Evolutionary conservation across 2,797 vertebrate species (phyloP).

Genomic region (Arctocebus calabarensis): DNA sequence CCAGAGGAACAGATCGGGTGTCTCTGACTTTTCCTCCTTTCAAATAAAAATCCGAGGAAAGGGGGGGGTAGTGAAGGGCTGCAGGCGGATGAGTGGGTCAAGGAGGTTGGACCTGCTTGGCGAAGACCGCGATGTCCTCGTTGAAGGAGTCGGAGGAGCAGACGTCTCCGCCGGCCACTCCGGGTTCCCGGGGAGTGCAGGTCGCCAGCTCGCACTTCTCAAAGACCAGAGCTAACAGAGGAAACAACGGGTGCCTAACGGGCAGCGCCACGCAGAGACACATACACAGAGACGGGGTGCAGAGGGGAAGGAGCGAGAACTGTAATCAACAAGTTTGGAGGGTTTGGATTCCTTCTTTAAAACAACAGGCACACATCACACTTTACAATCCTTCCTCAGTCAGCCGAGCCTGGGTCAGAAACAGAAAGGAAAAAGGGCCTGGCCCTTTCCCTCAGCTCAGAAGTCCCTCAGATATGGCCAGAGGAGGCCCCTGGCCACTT

Average conservation of each 20-base stretch:
- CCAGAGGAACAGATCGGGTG: constrained; percentile 72
- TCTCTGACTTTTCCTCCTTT: constrained; percentile 80
- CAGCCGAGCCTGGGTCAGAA: constrained; percentile 73
- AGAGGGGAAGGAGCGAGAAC: constrained; percentile 85
- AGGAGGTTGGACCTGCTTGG: constrained; percentile 95
- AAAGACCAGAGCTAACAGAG: constrained; percentile 99
- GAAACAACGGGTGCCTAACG: constrained; percentile 99
- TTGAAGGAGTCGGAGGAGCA: constrained; percentile 99
- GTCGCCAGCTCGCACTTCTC: constrained; percentile 99
- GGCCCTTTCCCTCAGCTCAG: constrained; percentile 34
- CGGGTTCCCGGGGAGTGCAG: constrained; percentile 99
- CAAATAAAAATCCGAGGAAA: constrained; percentile 49
- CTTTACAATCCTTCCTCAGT: constrained; percentile 64
- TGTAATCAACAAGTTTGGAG: constrained; percentile 89
- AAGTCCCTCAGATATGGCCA: constrained; percentile 30
- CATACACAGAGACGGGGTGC: constrained; percentile 84
- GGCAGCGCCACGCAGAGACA: constrained; percentile 89
- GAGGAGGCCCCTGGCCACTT: constrained; percentile 54
- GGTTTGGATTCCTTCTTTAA: constrained; percentile 74
- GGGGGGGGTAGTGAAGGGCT: constrained; percentile 85
- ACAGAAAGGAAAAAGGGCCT: constrained; percentile 75
- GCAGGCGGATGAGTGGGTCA: constrained; percentile 78
- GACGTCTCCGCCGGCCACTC: constrained; percentile 98
- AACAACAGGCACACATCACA: constrained; percentile 79
- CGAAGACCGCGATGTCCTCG: constrained; percentile 99